Conservation (phyloP, 2,797 vertebrate species). For the Silurus aristotelis region DNA sequence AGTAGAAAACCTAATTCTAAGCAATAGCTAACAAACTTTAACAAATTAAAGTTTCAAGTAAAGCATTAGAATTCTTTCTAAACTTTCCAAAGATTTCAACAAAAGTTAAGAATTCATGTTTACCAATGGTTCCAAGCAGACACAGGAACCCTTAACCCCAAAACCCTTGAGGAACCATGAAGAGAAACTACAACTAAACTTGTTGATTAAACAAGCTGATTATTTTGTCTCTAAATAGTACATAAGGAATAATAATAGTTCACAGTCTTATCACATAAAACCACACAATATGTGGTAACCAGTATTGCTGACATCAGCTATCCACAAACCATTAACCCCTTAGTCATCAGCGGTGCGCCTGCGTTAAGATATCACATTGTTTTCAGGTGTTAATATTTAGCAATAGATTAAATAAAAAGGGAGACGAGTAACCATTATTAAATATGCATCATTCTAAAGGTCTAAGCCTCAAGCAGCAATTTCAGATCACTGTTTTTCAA, state of each 20-base stretch:
- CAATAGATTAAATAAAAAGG: too few species aligned
- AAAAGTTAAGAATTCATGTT: neutral
- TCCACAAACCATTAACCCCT: constrained; percentile 10
- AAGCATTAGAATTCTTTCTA: neutral
- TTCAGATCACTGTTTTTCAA: too few species aligned
- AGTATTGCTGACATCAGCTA: constrained; percentile 7
- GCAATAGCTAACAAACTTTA: neutral
- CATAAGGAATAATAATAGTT: neutral
- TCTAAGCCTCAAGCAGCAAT: too few species aligned
- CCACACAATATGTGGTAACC: neutral
- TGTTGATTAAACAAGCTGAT: neutral
- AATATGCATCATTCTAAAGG: too few species aligned
- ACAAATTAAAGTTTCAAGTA: neutral
- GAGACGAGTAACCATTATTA: too few species aligned
- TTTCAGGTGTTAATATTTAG: too few species aligned
- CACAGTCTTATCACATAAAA: neutral
- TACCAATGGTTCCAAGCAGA: neutral
- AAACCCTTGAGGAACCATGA: neutral
- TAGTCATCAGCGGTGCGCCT: too few species aligned
- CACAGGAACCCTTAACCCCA: neutral
- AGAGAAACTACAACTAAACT: neutral
- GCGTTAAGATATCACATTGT: too few species aligned
- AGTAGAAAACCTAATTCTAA: neutral
- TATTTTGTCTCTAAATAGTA: neutral
- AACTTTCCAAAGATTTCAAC: neutral